These are phyloP conservation scores for Chiroxiphia lanceolata DNA, from an alignment of 2,797 vertebrate genomes.

Conservation along the genomic window DNA sequence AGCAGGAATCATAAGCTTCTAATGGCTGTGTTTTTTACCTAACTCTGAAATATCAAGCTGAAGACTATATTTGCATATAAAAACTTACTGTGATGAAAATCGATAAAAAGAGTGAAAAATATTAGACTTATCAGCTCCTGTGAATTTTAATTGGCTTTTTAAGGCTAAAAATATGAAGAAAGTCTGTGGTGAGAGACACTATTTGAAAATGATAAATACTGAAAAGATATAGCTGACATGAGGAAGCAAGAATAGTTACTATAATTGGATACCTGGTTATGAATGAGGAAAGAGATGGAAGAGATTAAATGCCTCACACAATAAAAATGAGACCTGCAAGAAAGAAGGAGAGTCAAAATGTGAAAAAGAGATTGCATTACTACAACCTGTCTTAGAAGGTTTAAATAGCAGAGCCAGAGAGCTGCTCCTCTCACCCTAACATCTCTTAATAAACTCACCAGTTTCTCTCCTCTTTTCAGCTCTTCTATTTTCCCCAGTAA, in stretches of 20 bases:
- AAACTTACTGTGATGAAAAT: conserved; percentile 49
- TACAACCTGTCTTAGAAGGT: conserved; percentile 8
- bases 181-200: not conserved
- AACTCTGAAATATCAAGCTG: conserved; percentile 46
- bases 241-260: conserved; percentile 59
- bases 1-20: conserved; percentile 26
- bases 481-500: not conserved
- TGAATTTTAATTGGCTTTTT: conserved; percentile 63
- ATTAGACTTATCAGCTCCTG: not conserved
- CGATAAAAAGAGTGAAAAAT: conserved; percentile 4
- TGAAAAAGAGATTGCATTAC: conserved; percentile 20
- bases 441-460: not conserved
- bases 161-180: conserved; percentile 27
- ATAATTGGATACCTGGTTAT: conserved; percentile 51
- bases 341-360: not conserved
- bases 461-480: not conserved
- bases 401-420: not conserved
- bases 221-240: conserved; percentile 23
- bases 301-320: conserved; percentile 43
- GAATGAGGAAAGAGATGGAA: conserved; percentile 53
- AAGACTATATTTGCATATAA: conserved; percentile 6
- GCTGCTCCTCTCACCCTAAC: not conserved
- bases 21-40: not conserved
- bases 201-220: conserved; percentile 57
- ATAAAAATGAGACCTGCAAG: conserved; percentile 34